Evolutionary conservation across 2,888 invertebrate genomes (phyloP).

Genomic region (Kryphioiulus occultus): DNA sequence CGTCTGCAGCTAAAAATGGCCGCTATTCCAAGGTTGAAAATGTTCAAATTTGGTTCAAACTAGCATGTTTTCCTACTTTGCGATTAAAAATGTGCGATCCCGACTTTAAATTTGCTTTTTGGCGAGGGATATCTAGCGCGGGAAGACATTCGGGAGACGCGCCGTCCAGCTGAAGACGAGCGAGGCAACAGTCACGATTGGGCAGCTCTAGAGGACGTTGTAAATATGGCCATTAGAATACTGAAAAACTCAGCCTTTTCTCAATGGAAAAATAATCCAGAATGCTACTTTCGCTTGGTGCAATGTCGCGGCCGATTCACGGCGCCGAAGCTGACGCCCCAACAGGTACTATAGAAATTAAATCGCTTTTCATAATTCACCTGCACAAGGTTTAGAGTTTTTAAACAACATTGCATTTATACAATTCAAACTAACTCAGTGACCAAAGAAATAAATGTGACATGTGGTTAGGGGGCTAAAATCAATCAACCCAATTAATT

Average conservation of each 20-base stretch:
- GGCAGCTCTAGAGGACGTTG: background rate
- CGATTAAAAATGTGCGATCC: background rate
- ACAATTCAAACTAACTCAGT: too few relatives aligned
- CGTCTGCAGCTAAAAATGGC: background rate
- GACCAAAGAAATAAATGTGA: too few relatives aligned
- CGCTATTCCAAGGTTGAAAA: background rate
- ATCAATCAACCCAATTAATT: too few relatives aligned
- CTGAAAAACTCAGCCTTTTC: background rate
- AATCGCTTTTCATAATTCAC: too few relatives aligned
- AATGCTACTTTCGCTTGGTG: background rate
- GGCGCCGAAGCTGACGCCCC: slow-evolving; percentile 50
- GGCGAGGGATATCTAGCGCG: background rate
- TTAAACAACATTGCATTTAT: too few relatives aligned
- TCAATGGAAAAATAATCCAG: background rate
- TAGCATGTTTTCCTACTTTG: background rate
- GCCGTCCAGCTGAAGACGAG: too few relatives aligned
- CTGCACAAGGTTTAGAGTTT: too few relatives aligned
- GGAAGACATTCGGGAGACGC: background rate
- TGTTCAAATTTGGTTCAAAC: background rate
- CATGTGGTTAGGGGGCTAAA: too few relatives aligned
- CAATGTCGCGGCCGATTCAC: slow-evolving; percentile 17
- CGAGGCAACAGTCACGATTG: background rate
- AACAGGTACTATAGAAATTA: slow-evolving; percentile 49
- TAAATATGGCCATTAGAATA: background rate
- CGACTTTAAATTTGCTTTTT: background rate